Conservation (phyloP, 2,113 vertebrate species). For the Poecilia latipinna region DNA sequence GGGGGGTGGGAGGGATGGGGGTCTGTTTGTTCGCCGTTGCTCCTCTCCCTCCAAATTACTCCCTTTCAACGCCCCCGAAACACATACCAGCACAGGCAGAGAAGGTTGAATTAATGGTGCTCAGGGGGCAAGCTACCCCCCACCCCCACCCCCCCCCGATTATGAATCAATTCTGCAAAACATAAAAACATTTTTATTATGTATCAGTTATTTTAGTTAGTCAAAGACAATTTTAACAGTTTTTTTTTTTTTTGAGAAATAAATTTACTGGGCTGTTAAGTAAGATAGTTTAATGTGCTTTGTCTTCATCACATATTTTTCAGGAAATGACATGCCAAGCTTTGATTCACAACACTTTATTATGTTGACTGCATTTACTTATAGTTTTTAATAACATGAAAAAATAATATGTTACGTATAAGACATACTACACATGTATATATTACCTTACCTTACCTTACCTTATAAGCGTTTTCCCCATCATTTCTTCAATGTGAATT, state of each 20-base stretch:
- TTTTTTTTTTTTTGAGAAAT: too few species aligned
- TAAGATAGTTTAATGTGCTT: neutral
- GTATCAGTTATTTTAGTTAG: neutral
- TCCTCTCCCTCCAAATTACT: too few species aligned
- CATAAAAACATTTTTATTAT: too few species aligned
- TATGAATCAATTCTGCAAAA: neutral
- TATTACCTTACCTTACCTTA: too few species aligned
- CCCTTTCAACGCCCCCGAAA: neutral
- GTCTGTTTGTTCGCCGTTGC: neutral
- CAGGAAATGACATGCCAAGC: neutral
- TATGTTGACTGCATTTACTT: neutral
- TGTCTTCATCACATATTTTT: neutral
- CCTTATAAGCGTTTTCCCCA: too few species aligned
- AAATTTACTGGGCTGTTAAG: neutral
- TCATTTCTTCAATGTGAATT: too few species aligned
- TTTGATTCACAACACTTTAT: neutral
- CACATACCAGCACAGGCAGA: neutral
- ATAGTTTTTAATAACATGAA: too few species aligned
- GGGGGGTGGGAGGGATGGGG: slow-evolving; percentile 55
- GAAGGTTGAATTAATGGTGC: neutral
- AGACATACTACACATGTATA: too few species aligned
- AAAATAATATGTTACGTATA: neutral
- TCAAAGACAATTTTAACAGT: too few species aligned
- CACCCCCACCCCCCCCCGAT: too few species aligned
- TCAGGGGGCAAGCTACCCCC: neutral